Evolutionary conservation across 2,888 invertebrate species (phyloP).

Genomic region (Drosophila fulvimacula): DNA sequence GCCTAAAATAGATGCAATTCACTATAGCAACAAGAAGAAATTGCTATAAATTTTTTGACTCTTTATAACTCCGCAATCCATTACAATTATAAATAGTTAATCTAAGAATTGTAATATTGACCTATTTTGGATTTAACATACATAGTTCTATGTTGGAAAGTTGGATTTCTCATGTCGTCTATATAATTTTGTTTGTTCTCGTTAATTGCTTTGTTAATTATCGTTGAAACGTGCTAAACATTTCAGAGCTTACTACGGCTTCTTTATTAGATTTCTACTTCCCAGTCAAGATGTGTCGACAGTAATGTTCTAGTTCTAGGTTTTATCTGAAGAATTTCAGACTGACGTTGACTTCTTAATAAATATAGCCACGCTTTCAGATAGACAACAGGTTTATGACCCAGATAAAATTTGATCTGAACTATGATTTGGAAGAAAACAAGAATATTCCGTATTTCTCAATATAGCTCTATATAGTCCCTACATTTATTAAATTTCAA

Average conservation of each 20-base stretch:
- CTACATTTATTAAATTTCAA: neutral
- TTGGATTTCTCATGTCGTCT: neutral
- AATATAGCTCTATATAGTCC: neutral
- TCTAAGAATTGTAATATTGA: neutral
- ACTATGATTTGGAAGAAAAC: conserved; percentile 4
- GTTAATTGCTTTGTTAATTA: conserved; percentile 29
- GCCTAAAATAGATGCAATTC: neutral
- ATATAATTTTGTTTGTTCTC: neutral
- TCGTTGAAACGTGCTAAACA: conserved; percentile 27
- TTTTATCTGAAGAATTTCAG: neutral
- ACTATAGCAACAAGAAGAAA: neutral
- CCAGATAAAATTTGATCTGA: conserved; percentile 30
- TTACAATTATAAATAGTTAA: neutral
- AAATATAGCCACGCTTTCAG: conserved; percentile 8
- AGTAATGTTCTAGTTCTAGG: conserved; percentile 2
- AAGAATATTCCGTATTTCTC: neutral
- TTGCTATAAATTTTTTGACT: neutral
- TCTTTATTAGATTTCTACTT: neutral
- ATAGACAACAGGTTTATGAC: conserved; percentile 28
- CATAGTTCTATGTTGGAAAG: conserved; percentile 1
- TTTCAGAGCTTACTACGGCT: conserved; percentile 1
- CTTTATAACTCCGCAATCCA: neutral
- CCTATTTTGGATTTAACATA: neutral
- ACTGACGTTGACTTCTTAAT: neutral
- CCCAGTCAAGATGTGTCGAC: neutral